Conservation (phyloP, 2,888 invertebrate species). For the Leucoma salicis region DNA sequence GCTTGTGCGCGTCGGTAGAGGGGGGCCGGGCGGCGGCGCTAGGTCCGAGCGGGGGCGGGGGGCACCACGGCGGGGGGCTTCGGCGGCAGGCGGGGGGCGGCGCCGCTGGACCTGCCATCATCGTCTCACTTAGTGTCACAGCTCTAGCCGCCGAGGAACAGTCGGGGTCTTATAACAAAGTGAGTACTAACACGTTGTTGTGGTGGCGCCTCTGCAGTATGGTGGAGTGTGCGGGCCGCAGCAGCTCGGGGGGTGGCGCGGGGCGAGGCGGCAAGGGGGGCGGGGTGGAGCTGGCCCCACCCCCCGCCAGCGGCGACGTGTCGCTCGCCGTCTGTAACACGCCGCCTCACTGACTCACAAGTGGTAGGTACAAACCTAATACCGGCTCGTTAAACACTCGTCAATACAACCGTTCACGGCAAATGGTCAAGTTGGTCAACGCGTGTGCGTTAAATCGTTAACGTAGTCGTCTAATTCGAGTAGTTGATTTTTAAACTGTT, state of each 20-base stretch:
- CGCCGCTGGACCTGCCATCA: slow-evolving; percentile 18
- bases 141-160: background rate
- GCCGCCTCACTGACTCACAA: no score
- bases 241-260: slow-evolving; percentile 68
- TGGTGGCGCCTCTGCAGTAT: slow-evolving; percentile 69
- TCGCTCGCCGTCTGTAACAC: no score
- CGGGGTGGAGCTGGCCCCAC: slow-evolving; percentile 25
- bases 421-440: no score
- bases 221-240: slow-evolving; percentile 75
- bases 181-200: slow-evolving; percentile 14
- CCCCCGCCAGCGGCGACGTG: background rate
- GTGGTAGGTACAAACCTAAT: no score
- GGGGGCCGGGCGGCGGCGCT: slow-evolving; percentile 10
- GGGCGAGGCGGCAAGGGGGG: slow-evolving; percentile 70
- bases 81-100: slow-evolving; percentile 65
- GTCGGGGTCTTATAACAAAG: background rate
- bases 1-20: background rate
- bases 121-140: no score
- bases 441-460: no score
- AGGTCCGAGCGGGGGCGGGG: slow-evolving; percentile 37
- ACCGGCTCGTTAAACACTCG: no score
- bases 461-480: no score
- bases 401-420: no score
- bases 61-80: slow-evolving; percentile 50
- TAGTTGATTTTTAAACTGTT: no score